These are phyloP conservation scores for Caenorhabditis briggsae DNA, from an alignment of 1,140 invertebrate genomes.

Conservation along the genomic window DNA sequence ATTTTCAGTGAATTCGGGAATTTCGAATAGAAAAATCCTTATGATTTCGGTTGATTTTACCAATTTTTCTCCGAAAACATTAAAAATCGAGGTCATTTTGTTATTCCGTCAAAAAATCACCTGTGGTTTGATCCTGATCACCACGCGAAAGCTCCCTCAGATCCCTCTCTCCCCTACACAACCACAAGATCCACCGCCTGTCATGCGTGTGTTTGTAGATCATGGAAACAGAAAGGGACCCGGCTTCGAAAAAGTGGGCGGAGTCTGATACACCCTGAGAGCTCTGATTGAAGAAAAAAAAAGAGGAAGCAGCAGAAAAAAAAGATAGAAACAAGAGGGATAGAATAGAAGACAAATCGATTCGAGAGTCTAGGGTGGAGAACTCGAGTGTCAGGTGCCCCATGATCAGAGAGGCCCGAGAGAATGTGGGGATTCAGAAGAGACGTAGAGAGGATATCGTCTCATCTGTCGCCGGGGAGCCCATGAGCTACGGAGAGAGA, in stretches of 20 bases:
- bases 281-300: not conserved
- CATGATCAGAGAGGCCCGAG: not conserved
- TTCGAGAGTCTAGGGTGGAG: not conserved
- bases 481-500: not conserved
- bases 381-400: conserved; percentile 31
- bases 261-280: not conserved
- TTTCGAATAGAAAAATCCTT: too few relatives aligned
- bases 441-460: not conserved
- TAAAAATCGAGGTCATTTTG: not conserved
- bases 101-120: not conserved
- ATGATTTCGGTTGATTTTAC: too few relatives aligned
- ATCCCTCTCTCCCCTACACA: not conserved
- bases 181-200: not conserved
- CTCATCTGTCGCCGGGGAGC: conserved; percentile 40
- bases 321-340: not conserved
- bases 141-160: not conserved
- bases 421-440: not conserved
- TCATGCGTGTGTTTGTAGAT: not conserved
- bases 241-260: not conserved
- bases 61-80: too few relatives aligned
- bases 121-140: conserved; percentile 4
- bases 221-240: not conserved
- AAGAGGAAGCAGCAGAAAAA: not conserved
- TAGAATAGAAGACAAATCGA: conserved; percentile 42
- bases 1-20: too few relatives aligned